Conservation (phyloP, 1,140 invertebrate genomes). For the Cydia strobilella region DNA sequence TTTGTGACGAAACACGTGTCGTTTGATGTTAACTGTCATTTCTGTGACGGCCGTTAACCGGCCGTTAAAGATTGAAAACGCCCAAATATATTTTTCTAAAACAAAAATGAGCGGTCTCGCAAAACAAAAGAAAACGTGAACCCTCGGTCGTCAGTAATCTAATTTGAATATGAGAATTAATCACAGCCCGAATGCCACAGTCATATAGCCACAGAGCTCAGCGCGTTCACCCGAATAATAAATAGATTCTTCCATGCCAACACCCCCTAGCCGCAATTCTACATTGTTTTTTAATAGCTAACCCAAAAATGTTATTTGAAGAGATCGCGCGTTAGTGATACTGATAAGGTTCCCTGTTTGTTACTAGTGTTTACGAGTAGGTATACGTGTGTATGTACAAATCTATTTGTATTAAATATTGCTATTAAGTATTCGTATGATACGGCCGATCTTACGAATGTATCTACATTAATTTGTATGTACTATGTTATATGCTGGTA, state of each 20-base stretch:
- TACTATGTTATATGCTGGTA: too few relatives aligned
- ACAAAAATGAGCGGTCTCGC: neutral
- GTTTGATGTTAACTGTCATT: too few relatives aligned
- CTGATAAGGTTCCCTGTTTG: too few relatives aligned
- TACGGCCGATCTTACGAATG: too few relatives aligned
- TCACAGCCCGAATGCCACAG: conserved; percentile 50
- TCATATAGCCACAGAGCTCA: conserved; percentile 41
- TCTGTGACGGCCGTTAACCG: neutral
- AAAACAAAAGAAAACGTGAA: conserved; percentile 24
- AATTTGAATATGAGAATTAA: conserved; percentile 64
- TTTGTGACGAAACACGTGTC: too few relatives aligned
- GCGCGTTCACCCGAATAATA: conserved; percentile 49
- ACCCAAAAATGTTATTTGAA: neutral
- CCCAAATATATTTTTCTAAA: neutral
- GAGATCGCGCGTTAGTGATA: neutral
- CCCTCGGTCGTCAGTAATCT: conserved; percentile 40
- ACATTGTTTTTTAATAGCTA: neutral
- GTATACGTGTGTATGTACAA: too few relatives aligned
- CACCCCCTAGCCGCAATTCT: conserved; percentile 27
- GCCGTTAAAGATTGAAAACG: neutral
- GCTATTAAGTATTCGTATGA: too few relatives aligned
- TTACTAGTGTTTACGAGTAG: too few relatives aligned
- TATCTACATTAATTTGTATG: too few relatives aligned
- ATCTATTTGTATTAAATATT: too few relatives aligned
- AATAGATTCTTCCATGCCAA: conserved; percentile 47